Percentiles rank a stretch among this genome's conserved stretches.
Conservation (phyloP, 2,888 invertebrate genomes). For the Fragum fragum region DNA sequence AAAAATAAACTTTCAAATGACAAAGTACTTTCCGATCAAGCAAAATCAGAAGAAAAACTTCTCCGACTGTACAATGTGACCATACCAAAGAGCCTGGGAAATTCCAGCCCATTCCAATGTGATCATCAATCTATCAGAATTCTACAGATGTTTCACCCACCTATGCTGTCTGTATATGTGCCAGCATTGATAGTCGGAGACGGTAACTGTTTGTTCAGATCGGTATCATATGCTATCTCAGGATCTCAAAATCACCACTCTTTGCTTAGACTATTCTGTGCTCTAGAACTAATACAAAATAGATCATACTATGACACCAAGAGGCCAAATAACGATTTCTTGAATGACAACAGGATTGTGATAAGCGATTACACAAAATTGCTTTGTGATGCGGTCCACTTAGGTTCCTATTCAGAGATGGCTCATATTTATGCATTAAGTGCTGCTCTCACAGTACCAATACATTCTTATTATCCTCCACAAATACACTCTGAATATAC, state of each 20-base stretch:
- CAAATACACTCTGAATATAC: slow-evolving; percentile 1
- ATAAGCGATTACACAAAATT: not conserved
- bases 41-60: slow-evolving; percentile 4
- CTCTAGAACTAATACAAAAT: too few species aligned
- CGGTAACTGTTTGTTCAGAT: slow-evolving; percentile 13
- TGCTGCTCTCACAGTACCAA: not conserved
- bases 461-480: slow-evolving; percentile 3
- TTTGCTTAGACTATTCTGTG: too few species aligned
- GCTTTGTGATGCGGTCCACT: not conserved
- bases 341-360: slow-evolving; percentile 1
- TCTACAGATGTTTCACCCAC: not conserved
- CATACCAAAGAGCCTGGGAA: not conserved
- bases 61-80: not conserved
- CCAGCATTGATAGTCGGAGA: not conserved
- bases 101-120: too few species aligned
- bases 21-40: not conserved
- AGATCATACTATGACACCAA: too few species aligned
- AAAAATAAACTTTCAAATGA: too few species aligned
- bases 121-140: not conserved
- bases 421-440: slow-evolving; percentile 12
- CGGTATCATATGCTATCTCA: not conserved
- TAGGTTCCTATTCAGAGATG: not conserved
- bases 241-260: slow-evolving; percentile 14
- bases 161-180: not conserved
- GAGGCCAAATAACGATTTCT: slow-evolving; percentile 3